These are phyloP conservation scores for Rotaria socialis DNA, from an alignment of 2,888 invertebrate genomes.

Conservation along the genomic window DNA sequence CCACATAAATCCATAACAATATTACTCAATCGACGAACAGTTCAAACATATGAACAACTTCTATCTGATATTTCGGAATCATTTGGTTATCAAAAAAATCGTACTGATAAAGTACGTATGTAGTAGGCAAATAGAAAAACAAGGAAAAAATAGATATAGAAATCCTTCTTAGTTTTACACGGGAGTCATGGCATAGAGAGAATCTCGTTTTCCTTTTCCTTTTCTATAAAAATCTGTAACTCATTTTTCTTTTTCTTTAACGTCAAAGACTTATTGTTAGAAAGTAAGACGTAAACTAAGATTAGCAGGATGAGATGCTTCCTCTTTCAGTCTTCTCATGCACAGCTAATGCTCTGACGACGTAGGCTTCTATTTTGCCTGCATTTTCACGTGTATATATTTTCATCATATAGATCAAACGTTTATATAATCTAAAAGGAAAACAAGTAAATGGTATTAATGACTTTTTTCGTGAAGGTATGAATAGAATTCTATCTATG, in stretches of 20 bases:
- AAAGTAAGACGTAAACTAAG: neutral
- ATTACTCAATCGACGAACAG: conserved; percentile 56
- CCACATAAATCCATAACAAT: conserved; percentile 57
- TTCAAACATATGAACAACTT: conserved; percentile 58
- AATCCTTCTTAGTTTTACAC: neutral
- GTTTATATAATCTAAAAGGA: conserved; percentile 53
- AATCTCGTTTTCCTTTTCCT: neutral
- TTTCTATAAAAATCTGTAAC: neutral
- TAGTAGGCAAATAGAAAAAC: neutral
- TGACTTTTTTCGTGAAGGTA: conserved; percentile 59
- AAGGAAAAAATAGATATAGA: neutral
- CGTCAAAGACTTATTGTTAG: neutral
- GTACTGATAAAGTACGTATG: conserved; percentile 52
- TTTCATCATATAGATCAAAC: neutral
- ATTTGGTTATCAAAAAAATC: conserved; percentile 55
- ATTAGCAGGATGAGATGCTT: neutral
- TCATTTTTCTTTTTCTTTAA: neutral
- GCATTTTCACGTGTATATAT: neutral
- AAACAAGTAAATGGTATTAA: conserved; percentile 56
- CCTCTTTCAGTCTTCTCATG: neutral
- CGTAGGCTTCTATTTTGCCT: neutral
- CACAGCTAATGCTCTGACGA: neutral
- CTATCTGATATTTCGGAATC: conserved; percentile 57
- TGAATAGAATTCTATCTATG: neutral
- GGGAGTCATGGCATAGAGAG: neutral